Evolutionary conservation across 1,140 invertebrate species (phyloP), one percentile per base, ranked within the genome.

Genomic region (Danaus plexippus): DNA sequence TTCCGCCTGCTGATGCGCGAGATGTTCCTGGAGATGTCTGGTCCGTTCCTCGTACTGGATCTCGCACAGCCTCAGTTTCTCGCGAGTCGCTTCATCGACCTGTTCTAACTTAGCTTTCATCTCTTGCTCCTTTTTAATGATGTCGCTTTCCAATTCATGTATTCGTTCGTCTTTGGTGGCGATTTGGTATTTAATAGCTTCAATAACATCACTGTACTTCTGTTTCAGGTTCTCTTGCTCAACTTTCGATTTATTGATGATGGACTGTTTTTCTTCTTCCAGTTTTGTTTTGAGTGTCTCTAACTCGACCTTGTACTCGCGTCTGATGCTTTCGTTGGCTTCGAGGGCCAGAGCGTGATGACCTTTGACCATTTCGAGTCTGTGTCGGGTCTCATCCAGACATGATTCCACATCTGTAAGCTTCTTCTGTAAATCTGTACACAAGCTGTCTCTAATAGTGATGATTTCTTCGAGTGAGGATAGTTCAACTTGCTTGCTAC

Each of bases 21-120:
- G 84, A 56, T 80, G 74, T 32, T 81, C 80, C 59, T 87, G 80
- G 46, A 85, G 73, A 50, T 65, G 71, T 41, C 69, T 66, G 47
- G 69, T 80, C 6, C 83, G 65, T 46, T 88, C 85, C 63, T 88
- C 87, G 74, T 80, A 87, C 53, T 87, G 85, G 60, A 88, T 87
- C 64, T 88, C 84, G 67, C 81, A 87, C 12, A 88, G 59, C 58
- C 67, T 78, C 32, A 88, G 61, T 62, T 88, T 87, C 66, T 88
- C 85, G 58, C 61, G 59, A 43, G 82, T 73, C 42, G 80, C 72
- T 66, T 87, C 85, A 70, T 87, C 77, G 18, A 87, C 73, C 69
- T 87, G 84, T 32, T 83, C 82, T 15, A 87, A 57, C 73, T 87
- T 85, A 52, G 80, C 81, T 69, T 77, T 79, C 70, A 85, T 84